phyloP scores from a whole-genome alignment of 2,888 invertebrate genomes.

The Sepiola atlantica region DNA sequence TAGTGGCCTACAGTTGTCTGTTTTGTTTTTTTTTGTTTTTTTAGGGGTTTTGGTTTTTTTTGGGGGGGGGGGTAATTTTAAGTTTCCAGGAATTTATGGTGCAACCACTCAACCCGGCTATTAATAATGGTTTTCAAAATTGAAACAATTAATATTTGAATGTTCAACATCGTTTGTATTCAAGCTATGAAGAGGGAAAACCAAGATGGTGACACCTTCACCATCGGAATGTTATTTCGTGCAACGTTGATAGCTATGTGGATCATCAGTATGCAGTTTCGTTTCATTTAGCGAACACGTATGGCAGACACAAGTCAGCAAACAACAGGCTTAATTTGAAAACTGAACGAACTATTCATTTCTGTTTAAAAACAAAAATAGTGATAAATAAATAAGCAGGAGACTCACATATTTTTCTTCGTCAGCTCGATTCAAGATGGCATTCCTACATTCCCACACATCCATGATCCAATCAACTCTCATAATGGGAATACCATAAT shows the following conservation, averaged over 20 bases:
- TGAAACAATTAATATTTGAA: too few species aligned
- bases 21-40: too few species aligned
- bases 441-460: constrained; percentile 84
- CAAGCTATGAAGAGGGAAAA: too few species aligned
- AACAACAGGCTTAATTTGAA: background rate
- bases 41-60: too few species aligned
- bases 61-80: too few species aligned
- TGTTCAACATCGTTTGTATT: too few species aligned
- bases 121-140: too few species aligned
- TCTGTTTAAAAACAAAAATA: background rate
- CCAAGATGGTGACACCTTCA: too few species aligned
- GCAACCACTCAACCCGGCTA: too few species aligned
- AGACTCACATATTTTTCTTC: constrained; percentile 79
- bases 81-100: too few species aligned
- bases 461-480: constrained; percentile 90
- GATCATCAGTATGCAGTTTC: background rate
- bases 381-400: background rate
- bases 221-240: background rate
- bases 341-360: background rate
- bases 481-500: constrained; percentile 91
- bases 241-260: background rate
- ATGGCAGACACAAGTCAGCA: background rate
- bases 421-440: constrained; percentile 81
- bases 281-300: background rate
- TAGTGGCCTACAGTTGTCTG: too few species aligned